phyloP scores from a whole-genome alignment of 2,888 invertebrate genomes.

The Caenorhabditis uteleia region DNA sequence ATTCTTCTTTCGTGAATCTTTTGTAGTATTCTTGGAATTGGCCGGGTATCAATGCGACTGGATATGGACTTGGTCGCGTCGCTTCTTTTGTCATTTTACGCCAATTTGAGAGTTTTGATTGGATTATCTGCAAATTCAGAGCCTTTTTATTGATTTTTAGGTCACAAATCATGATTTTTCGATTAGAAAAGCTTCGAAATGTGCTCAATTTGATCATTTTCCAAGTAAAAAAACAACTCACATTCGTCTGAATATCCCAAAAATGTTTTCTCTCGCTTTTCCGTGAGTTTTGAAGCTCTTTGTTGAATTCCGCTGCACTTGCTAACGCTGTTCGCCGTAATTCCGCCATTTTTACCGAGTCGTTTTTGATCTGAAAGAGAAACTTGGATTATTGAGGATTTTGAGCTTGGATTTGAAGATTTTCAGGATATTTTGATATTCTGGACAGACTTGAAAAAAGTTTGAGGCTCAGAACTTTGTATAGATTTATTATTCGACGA shows the following conservation, averaged over 20 bases:
- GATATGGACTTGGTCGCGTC: constrained; percentile 75
- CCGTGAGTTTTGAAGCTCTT: constrained; percentile 25
- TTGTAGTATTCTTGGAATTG: constrained; percentile 89
- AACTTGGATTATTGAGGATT: neutral
- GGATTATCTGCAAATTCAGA: constrained; percentile 54
- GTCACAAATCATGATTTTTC: no score
- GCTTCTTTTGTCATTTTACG: constrained; percentile 28
- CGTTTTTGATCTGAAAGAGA: constrained; percentile 27
- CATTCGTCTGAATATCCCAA: constrained; percentile 44
- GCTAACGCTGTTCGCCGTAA: constrained; percentile 15
- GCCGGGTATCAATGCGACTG: constrained; percentile 91
- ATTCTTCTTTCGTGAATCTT: constrained; percentile 81
- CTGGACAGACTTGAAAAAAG: no score
- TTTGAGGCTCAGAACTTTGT: no score
- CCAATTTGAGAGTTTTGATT: constrained; percentile 44
- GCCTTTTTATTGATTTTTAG: no score
- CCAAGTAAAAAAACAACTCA: constrained; percentile 2
- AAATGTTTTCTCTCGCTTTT: constrained; percentile 32
- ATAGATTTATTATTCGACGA: no score
- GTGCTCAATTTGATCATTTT: no score
- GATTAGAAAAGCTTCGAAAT: no score
- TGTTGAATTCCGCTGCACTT: constrained; percentile 32
- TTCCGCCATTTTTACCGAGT: constrained; percentile 30
- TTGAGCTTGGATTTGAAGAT: no score
- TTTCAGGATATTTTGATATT: no score